Base-by-base conservation (phyloP, 2,888 invertebrate genomes). In the Cantharis flavilabris region DNA sequence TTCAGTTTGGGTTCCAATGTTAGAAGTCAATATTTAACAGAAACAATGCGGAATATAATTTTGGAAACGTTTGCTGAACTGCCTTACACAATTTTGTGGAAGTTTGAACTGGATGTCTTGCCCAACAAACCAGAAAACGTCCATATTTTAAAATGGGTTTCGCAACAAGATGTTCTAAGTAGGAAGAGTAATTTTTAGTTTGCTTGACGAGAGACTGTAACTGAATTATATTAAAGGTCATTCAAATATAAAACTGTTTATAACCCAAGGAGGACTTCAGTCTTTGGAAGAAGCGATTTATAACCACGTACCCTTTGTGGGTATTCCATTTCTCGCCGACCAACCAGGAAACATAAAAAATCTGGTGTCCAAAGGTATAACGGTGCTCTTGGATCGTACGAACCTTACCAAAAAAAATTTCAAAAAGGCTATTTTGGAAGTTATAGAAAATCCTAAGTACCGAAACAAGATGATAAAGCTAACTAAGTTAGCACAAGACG, bases 281-380 rank as follows among this genome's bases (percentile, higher is more conserved):
- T 62, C 71, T 18, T 14, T 71, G 14, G 71, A 71, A 20, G 71
- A 71, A 71, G 71, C 71, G 1, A 62, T 71, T 20, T 71, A 62
- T 23, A 33, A 18, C 23, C 30, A 71, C 30, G 71, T 71, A 7
- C 71, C 71, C 1, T 23, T 71, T 20, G 18, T 71, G n/a, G 18
- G 30, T 16, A 13, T 71, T 14, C 71, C 71, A 13, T 33, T 11
- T 2, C 7, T 33, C 10, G n/a, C 11, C 11, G 71, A 71, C 23
- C 71, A 71, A 49, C 14, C 13, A 3, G 20, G n/a, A 33, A 71
- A 33, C 13, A 14, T 20, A 3, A 16, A n/a, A 9, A n/a, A 26
- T n/a, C 3, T 71, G 23, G 49, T 26, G 3, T 10, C 26, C 9
- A 71, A 20, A 71, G 71, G 49, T 9, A 11, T 62, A 14, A 62